Percentiles rank a stretch among this genome's conserved stretches.
phyloP scores from a whole-genome alignment of 2,797 vertebrate species.

The Scomberomorus guttatus region DNA sequence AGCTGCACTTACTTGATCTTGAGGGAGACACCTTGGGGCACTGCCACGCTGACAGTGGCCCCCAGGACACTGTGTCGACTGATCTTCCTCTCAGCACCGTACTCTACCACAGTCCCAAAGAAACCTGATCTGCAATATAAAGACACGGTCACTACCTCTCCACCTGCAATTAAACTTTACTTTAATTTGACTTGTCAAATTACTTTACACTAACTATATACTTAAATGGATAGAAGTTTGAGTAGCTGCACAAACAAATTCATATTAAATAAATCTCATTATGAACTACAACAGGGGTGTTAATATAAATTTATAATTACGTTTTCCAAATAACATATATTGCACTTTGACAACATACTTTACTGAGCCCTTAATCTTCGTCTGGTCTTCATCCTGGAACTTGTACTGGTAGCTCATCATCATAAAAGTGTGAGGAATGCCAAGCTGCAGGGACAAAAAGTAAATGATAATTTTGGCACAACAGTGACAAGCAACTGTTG shows the following conservation, averaged over 20 bases:
- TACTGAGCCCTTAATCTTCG: slow-evolving; percentile 95
- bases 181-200: neutral
- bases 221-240: neutral
- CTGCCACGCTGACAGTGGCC: slow-evolving; percentile 94
- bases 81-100: slow-evolving; percentile 97
- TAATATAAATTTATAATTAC: slow-evolving; percentile 15
- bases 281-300: neutral
- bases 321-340: neutral
- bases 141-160: slow-evolving; percentile 26
- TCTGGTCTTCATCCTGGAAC: slow-evolving; percentile 98
- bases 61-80: slow-evolving; percentile 96
- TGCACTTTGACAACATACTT: slow-evolving; percentile 87
- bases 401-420: slow-evolving; percentile 99
- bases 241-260: neutral
- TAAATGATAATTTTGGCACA: slow-evolving; percentile 27
- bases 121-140: slow-evolving; percentile 91
- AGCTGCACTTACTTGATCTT: slow-evolving; percentile 95
- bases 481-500: slow-evolving; percentile 7
- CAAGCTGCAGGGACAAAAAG: slow-evolving; percentile 86
- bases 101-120: slow-evolving; percentile 97
- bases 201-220: neutral
- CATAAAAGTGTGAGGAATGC: slow-evolving; percentile 95
- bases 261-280: neutral
- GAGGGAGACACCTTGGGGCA: slow-evolving; percentile 96
- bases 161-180: slow-evolving; percentile 1